Conservation (phyloP, 2,113 vertebrate species). For the Oenanthe melanoleuca region DNA sequence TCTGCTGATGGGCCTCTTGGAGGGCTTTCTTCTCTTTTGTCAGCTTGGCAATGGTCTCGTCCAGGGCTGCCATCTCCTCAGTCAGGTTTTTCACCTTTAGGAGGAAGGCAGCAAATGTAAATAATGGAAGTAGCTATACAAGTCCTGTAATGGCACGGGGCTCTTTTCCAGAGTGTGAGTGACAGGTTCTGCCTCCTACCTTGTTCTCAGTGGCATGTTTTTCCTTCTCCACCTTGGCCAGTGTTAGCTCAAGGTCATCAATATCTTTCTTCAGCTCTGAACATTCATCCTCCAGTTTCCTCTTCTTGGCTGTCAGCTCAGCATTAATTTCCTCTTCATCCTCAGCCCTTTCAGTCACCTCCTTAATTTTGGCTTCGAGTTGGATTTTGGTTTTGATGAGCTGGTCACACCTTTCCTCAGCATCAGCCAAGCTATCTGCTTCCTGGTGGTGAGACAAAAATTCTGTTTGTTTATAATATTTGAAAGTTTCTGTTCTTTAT, state of each 20-base stretch:
- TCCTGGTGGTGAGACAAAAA: not conserved
- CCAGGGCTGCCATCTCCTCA: slow-evolving; percentile 73
- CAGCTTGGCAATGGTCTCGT: slow-evolving; percentile 81
- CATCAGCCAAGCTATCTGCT: not conserved
- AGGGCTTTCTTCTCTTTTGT: slow-evolving; percentile 77
- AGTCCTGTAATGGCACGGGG: too few species aligned
- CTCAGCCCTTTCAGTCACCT: slow-evolving; percentile 61
- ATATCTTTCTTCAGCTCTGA: too few species aligned
- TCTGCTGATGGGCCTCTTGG: slow-evolving; percentile 70
- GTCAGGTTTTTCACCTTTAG: not conserved
- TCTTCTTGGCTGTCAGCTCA: too few species aligned
- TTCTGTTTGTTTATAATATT: not conserved
- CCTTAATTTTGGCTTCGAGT: slow-evolving; percentile 84
- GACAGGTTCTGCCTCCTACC: too few species aligned
- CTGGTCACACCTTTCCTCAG: slow-evolving; percentile 41
- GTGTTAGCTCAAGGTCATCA: too few species aligned
- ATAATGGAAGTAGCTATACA: too few species aligned
- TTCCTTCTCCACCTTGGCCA: too few species aligned
- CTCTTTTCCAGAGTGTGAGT: too few species aligned
- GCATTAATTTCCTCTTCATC: too few species aligned
- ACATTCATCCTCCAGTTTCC: too few species aligned
- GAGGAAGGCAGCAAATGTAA: too few species aligned
- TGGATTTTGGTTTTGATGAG: slow-evolving; percentile 87
- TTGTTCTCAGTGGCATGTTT: too few species aligned
- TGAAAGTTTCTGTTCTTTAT: not conserved